Evolutionary conservation across 2,113 vertebrate genomes (phyloP).

Genomic region (Hypocryptadius cinnamomeus): DNA sequence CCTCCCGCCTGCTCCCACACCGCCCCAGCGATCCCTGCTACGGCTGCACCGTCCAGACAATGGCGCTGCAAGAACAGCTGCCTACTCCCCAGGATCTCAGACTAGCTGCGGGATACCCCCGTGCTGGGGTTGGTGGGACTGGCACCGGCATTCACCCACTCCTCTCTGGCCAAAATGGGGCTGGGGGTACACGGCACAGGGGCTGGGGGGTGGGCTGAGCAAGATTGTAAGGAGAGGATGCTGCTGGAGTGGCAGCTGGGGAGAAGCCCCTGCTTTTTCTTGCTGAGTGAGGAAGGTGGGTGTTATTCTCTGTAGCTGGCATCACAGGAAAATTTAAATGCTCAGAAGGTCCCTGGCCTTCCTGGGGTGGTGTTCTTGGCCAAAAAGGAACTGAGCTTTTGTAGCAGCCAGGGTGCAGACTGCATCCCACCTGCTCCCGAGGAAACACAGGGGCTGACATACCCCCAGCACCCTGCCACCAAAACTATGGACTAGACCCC

Average conservation of each 20-base stretch:
- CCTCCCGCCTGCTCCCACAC: conserved; percentile 5
- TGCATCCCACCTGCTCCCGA: rapidly evolving
- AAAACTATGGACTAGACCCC: not conserved
- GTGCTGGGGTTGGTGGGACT: not conserved
- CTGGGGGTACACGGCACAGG: not conserved
- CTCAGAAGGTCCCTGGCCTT: not conserved
- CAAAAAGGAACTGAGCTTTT: not conserved
- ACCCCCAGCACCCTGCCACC: rapidly evolving
- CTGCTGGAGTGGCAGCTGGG: not conserved
- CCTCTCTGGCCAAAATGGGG: not conserved
- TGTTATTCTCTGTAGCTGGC: not conserved
- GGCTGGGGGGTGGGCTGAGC: rapidly evolving
- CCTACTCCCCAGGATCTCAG: not conserved
- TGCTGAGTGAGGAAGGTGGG: not conserved
- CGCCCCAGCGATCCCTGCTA: not conserved
- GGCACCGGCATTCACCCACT: rapidly evolving
- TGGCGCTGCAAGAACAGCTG: rapidly evolving
- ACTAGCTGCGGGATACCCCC: not conserved
- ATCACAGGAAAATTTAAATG: not conserved
- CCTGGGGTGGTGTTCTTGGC: not conserved
- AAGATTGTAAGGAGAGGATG: not conserved
- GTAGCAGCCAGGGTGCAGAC: not conserved
- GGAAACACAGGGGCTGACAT: not conserved
- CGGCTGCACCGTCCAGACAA: not conserved
- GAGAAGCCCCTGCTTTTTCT: not conserved